A percentile compares a stretch with the other conserved stretches of the same genome.
Evolutionary conservation across 1,140 invertebrate species (phyloP).

Genomic region (Tenebrio molitor): DNA sequence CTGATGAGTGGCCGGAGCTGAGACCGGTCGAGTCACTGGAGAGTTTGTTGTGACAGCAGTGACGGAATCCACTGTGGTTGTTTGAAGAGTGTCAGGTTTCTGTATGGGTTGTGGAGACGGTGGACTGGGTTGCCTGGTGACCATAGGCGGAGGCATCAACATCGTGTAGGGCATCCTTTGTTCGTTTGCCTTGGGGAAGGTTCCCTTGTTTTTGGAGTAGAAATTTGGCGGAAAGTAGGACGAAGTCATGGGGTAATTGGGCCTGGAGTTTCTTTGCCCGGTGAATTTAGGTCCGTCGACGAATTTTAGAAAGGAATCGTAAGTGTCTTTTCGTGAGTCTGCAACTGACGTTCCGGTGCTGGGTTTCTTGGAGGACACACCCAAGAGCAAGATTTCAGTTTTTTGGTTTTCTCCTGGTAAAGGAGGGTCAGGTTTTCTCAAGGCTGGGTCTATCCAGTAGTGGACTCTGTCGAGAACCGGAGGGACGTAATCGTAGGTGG

Average conservation of each 20-base stretch:
- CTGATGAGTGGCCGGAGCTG: slow-evolving; percentile 57
- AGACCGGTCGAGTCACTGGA: not conserved
- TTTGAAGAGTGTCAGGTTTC: slow-evolving; percentile 51
- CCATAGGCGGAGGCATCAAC: slow-evolving; percentile 78
- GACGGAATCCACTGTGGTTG: slow-evolving; percentile 5
- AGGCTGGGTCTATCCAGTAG: slow-evolving; percentile 77
- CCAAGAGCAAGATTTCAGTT: slow-evolving; percentile 77
- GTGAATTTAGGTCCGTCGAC: slow-evolving; percentile 68
- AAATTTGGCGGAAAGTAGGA: slow-evolving; percentile 61
- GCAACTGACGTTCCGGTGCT: slow-evolving; percentile 66
- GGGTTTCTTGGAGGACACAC: slow-evolving; percentile 76
- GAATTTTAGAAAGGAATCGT: slow-evolving; percentile 69
- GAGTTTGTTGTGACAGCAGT: slow-evolving; percentile 23
- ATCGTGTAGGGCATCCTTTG: slow-evolving; percentile 73
- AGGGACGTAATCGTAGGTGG: slow-evolving; percentile 85
- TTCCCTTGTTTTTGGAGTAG: slow-evolving; percentile 65
- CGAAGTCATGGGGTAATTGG: slow-evolving; percentile 55
- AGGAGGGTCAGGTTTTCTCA: slow-evolving; percentile 65
- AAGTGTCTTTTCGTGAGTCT: slow-evolving; percentile 63
- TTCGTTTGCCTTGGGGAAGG: slow-evolving; percentile 65
- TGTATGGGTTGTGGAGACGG: slow-evolving; percentile 58
- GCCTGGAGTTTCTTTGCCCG: slow-evolving; percentile 59
- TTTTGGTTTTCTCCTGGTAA: slow-evolving; percentile 66
- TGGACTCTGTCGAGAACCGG: slow-evolving; percentile 81
- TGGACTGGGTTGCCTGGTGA: slow-evolving; percentile 57